Conservation (phyloP, 2,113 vertebrate genomes). For the Nanger granti region DNA sequence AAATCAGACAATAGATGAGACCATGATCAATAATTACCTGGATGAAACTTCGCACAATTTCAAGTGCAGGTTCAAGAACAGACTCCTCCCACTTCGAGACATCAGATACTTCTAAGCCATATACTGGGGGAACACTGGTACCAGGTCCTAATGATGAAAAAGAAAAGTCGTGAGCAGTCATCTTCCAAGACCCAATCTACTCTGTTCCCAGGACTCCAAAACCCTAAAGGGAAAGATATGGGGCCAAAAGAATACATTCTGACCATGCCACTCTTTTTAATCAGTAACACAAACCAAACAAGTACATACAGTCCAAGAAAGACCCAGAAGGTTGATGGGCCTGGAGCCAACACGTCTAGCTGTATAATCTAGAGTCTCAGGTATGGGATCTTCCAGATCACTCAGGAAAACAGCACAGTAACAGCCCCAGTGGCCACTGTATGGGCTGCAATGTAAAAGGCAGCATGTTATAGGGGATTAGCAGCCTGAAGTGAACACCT, state of each 20-base stretch:
- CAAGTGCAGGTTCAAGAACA: slow-evolving; percentile 89
- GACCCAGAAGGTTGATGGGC: neutral
- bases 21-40: slow-evolving; percentile 81
- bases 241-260: neutral
- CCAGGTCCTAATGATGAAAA: slow-evolving; percentile 84
- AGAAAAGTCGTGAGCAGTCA: neutral
- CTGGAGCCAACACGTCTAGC: neutral
- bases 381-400: neutral
- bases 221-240: neutral
- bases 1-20: neutral
- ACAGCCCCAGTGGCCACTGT: neutral
- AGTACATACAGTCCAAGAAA: neutral
- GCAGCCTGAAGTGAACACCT: neutral
- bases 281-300: neutral
- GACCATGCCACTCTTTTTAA: neutral
- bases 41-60: slow-evolving; percentile 88
- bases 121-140: slow-evolving; percentile 85
- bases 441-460: neutral
- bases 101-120: slow-evolving; percentile 90
- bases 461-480: neutral
- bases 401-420: slow-evolving; percentile 19
- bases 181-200: neutral
- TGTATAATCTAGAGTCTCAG: neutral
- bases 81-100: slow-evolving; percentile 86
- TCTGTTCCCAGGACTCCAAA: neutral